Percentiles rank a stretch among this genome's conserved stretches.
These are phyloP conservation scores for Scylla paramamosain DNA, from an alignment of 1,140 invertebrate species.

Conservation along the genomic window DNA sequence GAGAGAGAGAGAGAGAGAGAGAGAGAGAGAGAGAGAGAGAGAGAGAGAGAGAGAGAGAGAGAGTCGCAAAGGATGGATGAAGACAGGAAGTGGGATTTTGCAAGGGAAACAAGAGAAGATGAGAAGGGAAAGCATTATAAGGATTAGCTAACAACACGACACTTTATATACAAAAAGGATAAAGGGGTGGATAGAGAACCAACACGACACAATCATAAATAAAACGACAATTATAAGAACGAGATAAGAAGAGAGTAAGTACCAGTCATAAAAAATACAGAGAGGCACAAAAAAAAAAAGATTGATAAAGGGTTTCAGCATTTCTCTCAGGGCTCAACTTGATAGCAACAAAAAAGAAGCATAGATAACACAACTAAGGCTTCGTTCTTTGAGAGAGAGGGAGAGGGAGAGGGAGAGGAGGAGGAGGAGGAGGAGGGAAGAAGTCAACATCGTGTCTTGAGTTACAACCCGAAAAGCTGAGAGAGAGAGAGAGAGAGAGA, in stretches of 20 bases:
- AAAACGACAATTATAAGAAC: too few relatives aligned
- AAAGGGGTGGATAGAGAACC: background rate
- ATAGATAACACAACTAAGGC: background rate
- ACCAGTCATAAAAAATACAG: background rate
- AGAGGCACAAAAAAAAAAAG: background rate
- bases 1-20: background rate
- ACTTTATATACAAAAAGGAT: background rate
- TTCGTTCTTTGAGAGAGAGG: background rate
- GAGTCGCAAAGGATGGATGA: background rate
- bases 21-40: background rate
- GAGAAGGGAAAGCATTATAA: background rate
- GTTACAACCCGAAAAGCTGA: background rate
- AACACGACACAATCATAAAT: too few relatives aligned
- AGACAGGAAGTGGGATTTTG: background rate
- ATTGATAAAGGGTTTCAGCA: background rate
- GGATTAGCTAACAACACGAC: too few relatives aligned
- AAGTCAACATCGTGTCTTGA: background rate
- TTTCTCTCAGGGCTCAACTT: background rate
- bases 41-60: slow-evolving; percentile 27
- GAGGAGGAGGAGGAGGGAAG: background rate
- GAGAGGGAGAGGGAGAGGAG: too few relatives aligned
- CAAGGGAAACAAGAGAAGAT: background rate
- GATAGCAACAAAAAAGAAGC: background rate
- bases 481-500: too few relatives aligned
- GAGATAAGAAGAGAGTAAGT: background rate